Base-by-base conservation (phyloP, 2,888 invertebrate species). In the Apotomis turbidana region DNA sequence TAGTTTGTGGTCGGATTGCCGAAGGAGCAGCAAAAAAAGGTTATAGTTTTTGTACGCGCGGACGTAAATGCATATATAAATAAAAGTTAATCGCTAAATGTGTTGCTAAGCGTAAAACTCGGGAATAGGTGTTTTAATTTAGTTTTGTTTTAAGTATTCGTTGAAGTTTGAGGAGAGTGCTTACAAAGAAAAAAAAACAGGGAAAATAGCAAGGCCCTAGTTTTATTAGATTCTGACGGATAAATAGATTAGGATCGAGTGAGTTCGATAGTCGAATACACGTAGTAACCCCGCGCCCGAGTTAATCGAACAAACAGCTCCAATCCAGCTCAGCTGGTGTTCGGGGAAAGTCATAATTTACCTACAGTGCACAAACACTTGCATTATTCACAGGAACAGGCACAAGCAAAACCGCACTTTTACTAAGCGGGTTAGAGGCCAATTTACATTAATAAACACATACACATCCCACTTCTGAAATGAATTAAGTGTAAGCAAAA, bases 321-420 rank as follows among this genome's bases (percentile, higher is more conserved):
- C 81, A 79, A 78, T 79, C 80, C 74, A 62, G 77, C 75, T 75
- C 80, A 83, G 83, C 83, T 80, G 82, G 77, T 80, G 82, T 79
- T 76, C 78, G 81, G 83, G 84, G 88, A 89, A 89, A 89, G 89
- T 89, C 85, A 86, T 83, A 86, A 85, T 85, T 82, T 81, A 82
- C 83, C 81, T 80, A 79, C 80, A 6, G 5, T 6, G 41, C 41
- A 80, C 74, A 67, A 75, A 78, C 69, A 74, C 60, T 71, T 68
- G 61, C 67, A 68, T 68, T 71, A 71, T 61, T 66, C 66, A 71
- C 71, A 9, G 41, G 57, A 44, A 27, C 66, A 9, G 41, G 57
- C 52, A 27, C 66, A 52, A 68, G 55, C 67, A 27, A 63, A 66
- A 54, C 6, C 44, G 49, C 49, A 55, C 61, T 68, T 61, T 68